These are phyloP conservation scores for Dendroctonus valens DNA, from an alignment of 1,140 invertebrate species.

Conservation along the genomic window DNA sequence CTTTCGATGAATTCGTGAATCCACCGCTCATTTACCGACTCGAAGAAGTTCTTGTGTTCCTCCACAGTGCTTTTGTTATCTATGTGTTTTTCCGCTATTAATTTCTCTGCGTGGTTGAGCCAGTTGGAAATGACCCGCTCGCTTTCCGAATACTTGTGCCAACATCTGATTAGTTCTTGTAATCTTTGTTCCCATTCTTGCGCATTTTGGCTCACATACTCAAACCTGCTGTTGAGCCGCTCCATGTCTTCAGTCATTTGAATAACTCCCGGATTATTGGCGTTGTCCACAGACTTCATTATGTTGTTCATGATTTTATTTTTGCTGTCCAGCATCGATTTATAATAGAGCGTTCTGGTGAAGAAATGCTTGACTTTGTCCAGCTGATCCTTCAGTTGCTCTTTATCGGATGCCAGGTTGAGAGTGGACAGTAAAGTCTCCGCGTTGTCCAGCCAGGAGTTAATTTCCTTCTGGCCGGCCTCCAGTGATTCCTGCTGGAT, in stretches of 20 bases:
- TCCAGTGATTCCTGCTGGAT: conserved; percentile 90
- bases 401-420: conserved; percentile 66
- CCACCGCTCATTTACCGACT: conserved; percentile 77
- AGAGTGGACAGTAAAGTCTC: conserved; percentile 68
- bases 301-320: conserved; percentile 91
- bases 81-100: conserved; percentile 78
- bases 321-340: conserved; percentile 90
- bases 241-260: conserved; percentile 71
- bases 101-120: conserved; percentile 77
- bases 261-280: conserved; percentile 69
- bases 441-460: conserved; percentile 80
- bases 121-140: conserved; percentile 80
- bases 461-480: conserved; percentile 80
- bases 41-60: conserved; percentile 80
- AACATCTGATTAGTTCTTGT: conserved; percentile 74
- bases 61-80: conserved; percentile 80
- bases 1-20: conserved; percentile 77
- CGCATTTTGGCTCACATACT: conserved; percentile 67
- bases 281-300: conserved; percentile 71
- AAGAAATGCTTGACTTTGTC: conserved; percentile 87
- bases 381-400: conserved; percentile 70
- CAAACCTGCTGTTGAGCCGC: conserved; percentile 80
- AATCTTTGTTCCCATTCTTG: conserved; percentile 78
- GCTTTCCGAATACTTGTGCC: conserved; percentile 82
- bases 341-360: conserved; percentile 83